These are phyloP conservation scores for Helobdella robusta DNA, from an alignment of 2,888 invertebrate species.

Conservation along the genomic window DNA sequence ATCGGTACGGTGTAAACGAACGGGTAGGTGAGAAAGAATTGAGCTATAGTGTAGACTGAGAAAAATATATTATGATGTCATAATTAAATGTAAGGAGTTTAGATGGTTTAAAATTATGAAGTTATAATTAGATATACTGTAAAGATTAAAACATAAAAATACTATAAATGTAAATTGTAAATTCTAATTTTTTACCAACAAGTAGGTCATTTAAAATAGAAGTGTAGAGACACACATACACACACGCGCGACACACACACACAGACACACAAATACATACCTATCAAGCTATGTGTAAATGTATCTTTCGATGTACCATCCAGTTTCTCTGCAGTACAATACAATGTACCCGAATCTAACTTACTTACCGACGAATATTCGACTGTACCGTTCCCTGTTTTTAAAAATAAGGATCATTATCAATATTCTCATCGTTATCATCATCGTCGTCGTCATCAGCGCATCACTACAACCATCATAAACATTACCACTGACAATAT, in stretches of 20 bases:
- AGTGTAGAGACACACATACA: no score
- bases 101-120: no score
- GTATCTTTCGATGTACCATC: background rate
- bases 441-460: background rate
- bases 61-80: background rate
- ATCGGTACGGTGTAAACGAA: conserved; percentile 19
- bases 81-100: background rate
- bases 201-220: no score
- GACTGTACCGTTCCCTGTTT: conserved; percentile 24
- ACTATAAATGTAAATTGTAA: no score
- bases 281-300: conserved; percentile 22
- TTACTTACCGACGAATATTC: background rate
- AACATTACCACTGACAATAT: no score
- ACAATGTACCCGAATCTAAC: background rate
- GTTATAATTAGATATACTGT: no score
- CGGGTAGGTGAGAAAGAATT: conserved; percentile 19
- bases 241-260: no score
- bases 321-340: conserved; percentile 15
- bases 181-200: no score
- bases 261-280: no score
- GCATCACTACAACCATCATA: background rate
- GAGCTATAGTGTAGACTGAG: conserved; percentile 22
- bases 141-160: no score
- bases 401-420: background rate
- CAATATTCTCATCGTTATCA: background rate